Conservation (phyloP, 2,888 invertebrate species). For the Cephalotes varians region DNA sequence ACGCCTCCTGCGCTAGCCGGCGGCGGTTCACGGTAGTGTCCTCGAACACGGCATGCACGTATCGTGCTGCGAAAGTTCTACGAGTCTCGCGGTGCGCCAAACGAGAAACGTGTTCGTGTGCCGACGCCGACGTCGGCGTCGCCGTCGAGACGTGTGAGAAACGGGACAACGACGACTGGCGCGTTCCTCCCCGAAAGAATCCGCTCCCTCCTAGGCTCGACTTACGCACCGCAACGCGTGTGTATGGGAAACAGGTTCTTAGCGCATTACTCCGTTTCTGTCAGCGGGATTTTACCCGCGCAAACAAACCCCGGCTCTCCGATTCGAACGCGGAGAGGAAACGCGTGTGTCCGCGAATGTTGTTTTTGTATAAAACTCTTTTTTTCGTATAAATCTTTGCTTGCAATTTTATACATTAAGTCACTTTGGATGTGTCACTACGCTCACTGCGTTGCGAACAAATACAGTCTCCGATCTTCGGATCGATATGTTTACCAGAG, state of each 20-base stretch:
- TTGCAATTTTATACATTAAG: background rate
- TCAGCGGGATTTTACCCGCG: conserved; percentile 44
- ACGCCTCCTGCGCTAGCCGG: conserved; percentile 72
- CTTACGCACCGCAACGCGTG: conserved; percentile 72
- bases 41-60: conserved; percentile 77
- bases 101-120: conserved; percentile 68
- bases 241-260: conserved; percentile 76
- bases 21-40: conserved; percentile 76
- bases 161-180: conserved; percentile 64
- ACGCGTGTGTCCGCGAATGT: background rate
- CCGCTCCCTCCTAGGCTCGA: conserved; percentile 71
- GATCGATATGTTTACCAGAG: background rate
- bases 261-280: conserved; percentile 56
- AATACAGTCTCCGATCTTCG: background rate
- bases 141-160: conserved; percentile 71
- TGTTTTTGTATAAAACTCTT: background rate
- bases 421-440: background rate
- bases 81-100: conserved; percentile 75
- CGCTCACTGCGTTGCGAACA: background rate
- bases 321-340: background rate
- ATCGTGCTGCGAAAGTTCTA: conserved; percentile 76
- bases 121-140: conserved; percentile 63
- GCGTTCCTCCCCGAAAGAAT: conserved; percentile 64
- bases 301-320: background rate
- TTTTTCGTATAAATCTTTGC: background rate